Base-by-base conservation (phyloP, 1,140 invertebrate genomes). In the Steinernema feltiae region DNA sequence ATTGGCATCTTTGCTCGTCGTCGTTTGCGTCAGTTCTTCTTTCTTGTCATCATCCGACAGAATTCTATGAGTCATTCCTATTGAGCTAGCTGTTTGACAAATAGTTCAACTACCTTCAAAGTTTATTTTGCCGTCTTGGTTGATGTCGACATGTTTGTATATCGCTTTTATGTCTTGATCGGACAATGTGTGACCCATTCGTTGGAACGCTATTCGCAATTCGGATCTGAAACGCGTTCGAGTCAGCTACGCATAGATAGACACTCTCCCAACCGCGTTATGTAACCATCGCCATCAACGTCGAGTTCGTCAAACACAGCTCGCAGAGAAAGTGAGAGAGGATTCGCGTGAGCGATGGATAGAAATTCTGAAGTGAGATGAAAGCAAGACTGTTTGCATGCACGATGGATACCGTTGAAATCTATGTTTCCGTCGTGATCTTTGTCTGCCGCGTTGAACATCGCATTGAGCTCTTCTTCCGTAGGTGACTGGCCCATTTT, bases 401-500 rank as follows among this genome's bases (percentile, higher is more conserved):
- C n/a, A n/a, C n/a, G n/a, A n/a, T n/a, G n/a, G n/a, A n/a, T 69
- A 80, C 79, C 79, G 41, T 76, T 63, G 73, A 80, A 80, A 35
- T 80, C 78, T 46, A 80, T 80, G 29, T 80, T 80, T 63, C 79
- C 79, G 41, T 80, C 79, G 17, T 71, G 24, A 35, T 80, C 76
- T 48, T 73, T 76, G 53, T 80, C 79, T 1, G 79, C 79, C 0
- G 79, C 79, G 7, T 77, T 29, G 70, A 80, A 80, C 79, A 80
- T 80, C 1, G 83, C 84, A 63, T 74, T 74, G 12, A 85, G 72
- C 27, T 85, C 84, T 69, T 85, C 84, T 48, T 85, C 85, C 1
- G 85, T 86, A 21, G 85, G 85, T 69, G 82, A 81, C 71, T 85
- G 84, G 32, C 85, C 84, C 84, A 85, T 85, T 78, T 86, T 86